Base-by-base conservation (phyloP, 2,888 invertebrate genomes). In the Torymus tubicola region DNA sequence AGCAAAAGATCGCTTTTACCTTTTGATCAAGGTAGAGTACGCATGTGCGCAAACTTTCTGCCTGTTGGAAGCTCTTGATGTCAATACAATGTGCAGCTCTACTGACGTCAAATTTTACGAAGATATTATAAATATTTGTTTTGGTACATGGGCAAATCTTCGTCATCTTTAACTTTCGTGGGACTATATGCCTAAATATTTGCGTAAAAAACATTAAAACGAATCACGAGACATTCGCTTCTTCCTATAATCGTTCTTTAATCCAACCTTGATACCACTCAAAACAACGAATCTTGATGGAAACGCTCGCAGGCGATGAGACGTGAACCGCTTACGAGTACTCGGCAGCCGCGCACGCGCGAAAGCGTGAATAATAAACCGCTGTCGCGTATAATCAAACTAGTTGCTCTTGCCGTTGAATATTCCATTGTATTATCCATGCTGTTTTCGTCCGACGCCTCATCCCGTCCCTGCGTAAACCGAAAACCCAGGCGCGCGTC, bases 351-450 rank as follows among this genome's bases (percentile, higher is more conserved):
- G 67, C 14, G n/a, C 57, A 14, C n/a, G 18, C 18, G 67, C 14
- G 65, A n/a, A 61, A 61, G 21, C 65, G 50, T 79, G 53, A 79
- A 79, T 79, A 31, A 73, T 73, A 63, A 42, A 78, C 24, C 58
- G 18, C 4, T 31, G 57, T 24, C 69, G 63, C 64, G 57, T 72
- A 74, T 79, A 69, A 79, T 79, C 69, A 78, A 68, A 67, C 67
- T 65, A 69, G 69, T 42, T 12, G 50, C 24, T 18, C 31, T 21
- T 21, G 60, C 11, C 16, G 42, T 63, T 78, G 65, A 78, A 78
- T 78, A 78, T 78, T 78, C 72, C 65, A 68, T 63, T 69, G 79
- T 64, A 74, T 79, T 64, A 74, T 64, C 63, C 79, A 61, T 60
- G 73, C 53, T 21, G 73, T 57, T 68, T 61, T 73, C 74, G 63